Evolutionary conservation across 64 coral and sea anemone genomes (phyloP), one percentile per base, ranked within the genome.

Genomic region (Montipora cactus): DNA sequence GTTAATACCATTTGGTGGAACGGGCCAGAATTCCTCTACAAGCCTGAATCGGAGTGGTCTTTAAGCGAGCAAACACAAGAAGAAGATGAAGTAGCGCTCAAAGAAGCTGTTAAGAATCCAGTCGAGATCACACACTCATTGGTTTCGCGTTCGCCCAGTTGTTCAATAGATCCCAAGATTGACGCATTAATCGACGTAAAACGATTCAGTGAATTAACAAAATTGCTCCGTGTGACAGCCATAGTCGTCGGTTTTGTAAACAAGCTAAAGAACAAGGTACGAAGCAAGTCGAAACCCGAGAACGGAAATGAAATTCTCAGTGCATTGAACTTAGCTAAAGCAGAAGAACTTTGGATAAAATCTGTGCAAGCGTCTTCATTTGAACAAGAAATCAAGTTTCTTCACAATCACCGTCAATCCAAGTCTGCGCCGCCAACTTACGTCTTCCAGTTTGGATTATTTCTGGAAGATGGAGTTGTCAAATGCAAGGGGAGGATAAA

Each of bases 1-100:
- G 79, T 10, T 21, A 92, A 78, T 76, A 18, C 73, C 8, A 78
- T 25, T 15, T 93, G 91, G 84, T 93, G 62, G 51, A 68, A 87
- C 44, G 83, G 83, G 3, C 91, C 83, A 4, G 16, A 87, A 77
- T 93, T 25, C 7, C 88, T 79, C 3, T 51, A 76, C 37, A 7
- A 18, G 2, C 50, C 88, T 1, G 72, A 76, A 23, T 9, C 44
- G 2, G 5, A 66, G 9, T 90, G 88, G 88, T 21, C 75, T 0
- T 15, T 1, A 0, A 68, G 14, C 8, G 18, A 49, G 4, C 5
- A 5, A 7, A 67, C 0, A 2, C 50, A 46, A 8, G 20, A 2
- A 11, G n/a, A 2, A 79, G 47, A 11, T 90, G 59, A 66, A 79
- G 57, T 47, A 18, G 59, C 75, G 28, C 15, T 62, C 19, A 10